Percentiles rank a stretch among this genome's conserved stretches.
These are phyloP conservation scores for Drosophila lacertosa DNA, from an alignment of 1,140 invertebrate genomes.

Conservation along the genomic window DNA sequence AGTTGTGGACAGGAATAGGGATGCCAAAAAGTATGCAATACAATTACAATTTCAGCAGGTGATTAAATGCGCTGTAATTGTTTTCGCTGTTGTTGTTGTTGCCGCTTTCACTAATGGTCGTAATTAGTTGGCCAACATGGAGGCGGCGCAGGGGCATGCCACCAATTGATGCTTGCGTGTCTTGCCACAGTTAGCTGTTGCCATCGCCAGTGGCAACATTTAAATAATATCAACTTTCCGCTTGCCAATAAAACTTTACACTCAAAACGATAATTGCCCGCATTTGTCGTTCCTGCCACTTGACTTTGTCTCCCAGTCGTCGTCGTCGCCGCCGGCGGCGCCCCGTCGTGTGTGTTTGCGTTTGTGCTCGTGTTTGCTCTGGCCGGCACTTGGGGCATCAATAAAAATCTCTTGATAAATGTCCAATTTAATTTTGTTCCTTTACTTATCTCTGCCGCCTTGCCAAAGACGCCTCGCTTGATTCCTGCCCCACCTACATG, in stretches of 20 bases:
- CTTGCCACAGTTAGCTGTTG: slow-evolving; percentile 54
- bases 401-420: slow-evolving; percentile 84
- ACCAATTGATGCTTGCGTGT: slow-evolving; percentile 76
- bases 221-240: slow-evolving; percentile 66
- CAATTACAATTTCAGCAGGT: slow-evolving; percentile 84
- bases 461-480: slow-evolving; percentile 13
- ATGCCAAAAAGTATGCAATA: slow-evolving; percentile 69
- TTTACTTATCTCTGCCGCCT: slow-evolving; percentile 67
- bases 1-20: slow-evolving; percentile 37
- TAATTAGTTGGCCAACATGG: slow-evolving; percentile 61
- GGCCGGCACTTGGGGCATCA: slow-evolving; percentile 70
- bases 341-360: slow-evolving; percentile 15
- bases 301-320: slow-evolving; percentile 59
- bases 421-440: slow-evolving; percentile 84
- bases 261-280: slow-evolving; percentile 81
- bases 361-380: slow-evolving; percentile 45
- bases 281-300: slow-evolving; percentile 67
- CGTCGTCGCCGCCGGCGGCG: slow-evolving; percentile 3
- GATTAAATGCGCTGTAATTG: slow-evolving; percentile 84
- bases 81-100: slow-evolving; percentile 37
- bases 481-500: slow-evolving; percentile 49
- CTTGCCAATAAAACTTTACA: slow-evolving; percentile 79
- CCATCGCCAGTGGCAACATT: slow-evolving; percentile 64
- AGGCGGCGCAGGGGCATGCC: neutral
- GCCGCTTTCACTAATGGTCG: slow-evolving; percentile 65